Conservation (phyloP, 2,797 vertebrate genomes). For the Parambassis ranga region DNA sequence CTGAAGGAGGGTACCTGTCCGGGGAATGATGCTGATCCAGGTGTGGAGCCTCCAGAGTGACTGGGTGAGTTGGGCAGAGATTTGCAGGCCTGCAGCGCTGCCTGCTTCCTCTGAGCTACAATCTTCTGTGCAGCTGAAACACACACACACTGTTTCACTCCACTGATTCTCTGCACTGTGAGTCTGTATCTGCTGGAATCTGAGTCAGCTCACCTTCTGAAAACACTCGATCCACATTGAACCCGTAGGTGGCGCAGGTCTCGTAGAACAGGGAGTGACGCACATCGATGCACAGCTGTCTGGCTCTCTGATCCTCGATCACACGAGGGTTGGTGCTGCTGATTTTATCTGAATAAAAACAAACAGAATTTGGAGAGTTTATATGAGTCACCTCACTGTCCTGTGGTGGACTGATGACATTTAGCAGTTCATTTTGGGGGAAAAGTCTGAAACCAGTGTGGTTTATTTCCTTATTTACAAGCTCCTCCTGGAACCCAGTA, state of each 20-base stretch:
- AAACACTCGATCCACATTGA: constrained; percentile 96
- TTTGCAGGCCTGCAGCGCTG: constrained; percentile 91
- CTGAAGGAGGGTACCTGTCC: constrained; percentile 86
- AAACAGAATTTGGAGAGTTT: no score
- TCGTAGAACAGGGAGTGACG: constrained; percentile 93
- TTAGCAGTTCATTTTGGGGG: no score
- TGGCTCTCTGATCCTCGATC: constrained; percentile 90
- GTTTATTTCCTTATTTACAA: no score
- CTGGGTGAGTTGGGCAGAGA: constrained; percentile 95
- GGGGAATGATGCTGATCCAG: constrained; percentile 78
- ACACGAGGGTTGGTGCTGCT: constrained; percentile 89
- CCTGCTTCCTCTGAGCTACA: constrained; percentile 87
- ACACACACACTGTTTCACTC: constrained; percentile 4
- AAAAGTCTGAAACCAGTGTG: no score
- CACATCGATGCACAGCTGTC: constrained; percentile 84
- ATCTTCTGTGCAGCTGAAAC: constrained; percentile 90
- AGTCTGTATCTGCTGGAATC: no score
- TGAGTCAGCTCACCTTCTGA: constrained; percentile 83
- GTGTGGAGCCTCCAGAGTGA: constrained; percentile 90
- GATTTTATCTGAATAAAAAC: constrained; percentile 86
- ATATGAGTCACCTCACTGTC: no score
- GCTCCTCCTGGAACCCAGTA: no score
- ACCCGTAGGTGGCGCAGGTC: constrained; percentile 96
- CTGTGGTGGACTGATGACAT: no score
- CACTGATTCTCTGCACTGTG: no score